Evolutionary conservation across 2,888 invertebrate genomes (phyloP).

Genomic region (Galerucella pusilla): DNA sequence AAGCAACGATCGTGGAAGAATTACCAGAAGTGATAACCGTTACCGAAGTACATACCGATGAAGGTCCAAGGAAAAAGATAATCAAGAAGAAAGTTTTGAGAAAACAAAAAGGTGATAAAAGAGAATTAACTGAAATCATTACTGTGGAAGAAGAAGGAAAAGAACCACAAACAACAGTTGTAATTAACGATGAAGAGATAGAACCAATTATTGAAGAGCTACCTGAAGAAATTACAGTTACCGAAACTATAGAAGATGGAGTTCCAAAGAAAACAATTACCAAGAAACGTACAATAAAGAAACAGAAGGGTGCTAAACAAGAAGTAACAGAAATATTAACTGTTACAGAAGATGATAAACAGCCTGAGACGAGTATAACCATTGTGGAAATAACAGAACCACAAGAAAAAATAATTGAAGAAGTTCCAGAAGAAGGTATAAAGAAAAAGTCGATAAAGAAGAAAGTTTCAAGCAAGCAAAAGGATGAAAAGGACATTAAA

Average conservation of each 20-base stretch:
- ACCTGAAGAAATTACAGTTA: slow-evolving; percentile 52
- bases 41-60: slow-evolving; percentile 40
- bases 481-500: slow-evolving; percentile 58
- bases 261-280: slow-evolving; percentile 60
- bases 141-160: slow-evolving; percentile 62
- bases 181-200: slow-evolving; percentile 52
- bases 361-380: slow-evolving; percentile 52
- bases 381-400: slow-evolving; percentile 56
- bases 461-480: slow-evolving; percentile 62
- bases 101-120: slow-evolving; percentile 56
- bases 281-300: slow-evolving; percentile 60
- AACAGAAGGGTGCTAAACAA: slow-evolving; percentile 60
- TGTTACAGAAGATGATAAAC: slow-evolving; percentile 53
- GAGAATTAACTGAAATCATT: slow-evolving; percentile 53
- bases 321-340: slow-evolving; percentile 61
- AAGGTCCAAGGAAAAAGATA: slow-evolving; percentile 48
- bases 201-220: slow-evolving; percentile 50
- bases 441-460: slow-evolving; percentile 62
- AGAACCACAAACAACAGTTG: slow-evolving; percentile 55
- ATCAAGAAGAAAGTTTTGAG: slow-evolving; percentile 49
- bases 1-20: slow-evolving; percentile 56
- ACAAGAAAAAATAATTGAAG: slow-evolving; percentile 49
- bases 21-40: slow-evolving; percentile 50
- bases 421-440: slow-evolving; percentile 50
- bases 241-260: slow-evolving; percentile 41